These are phyloP conservation scores for Boloria selene DNA, from an alignment of 2,888 invertebrate species.

Conservation along the genomic window DNA sequence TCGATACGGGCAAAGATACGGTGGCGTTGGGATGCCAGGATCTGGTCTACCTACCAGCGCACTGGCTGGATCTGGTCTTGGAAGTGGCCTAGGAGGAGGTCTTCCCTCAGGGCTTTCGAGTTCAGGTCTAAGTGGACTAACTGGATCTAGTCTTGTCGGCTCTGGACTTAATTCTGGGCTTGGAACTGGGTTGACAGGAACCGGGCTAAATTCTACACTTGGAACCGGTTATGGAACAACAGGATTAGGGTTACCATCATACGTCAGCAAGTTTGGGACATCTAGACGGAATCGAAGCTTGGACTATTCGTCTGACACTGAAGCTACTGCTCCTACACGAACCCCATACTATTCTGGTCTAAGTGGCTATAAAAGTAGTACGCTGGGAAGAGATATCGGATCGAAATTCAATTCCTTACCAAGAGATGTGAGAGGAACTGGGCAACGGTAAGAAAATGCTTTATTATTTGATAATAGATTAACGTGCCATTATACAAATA, in stretches of 20 bases:
- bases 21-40: slow-evolving; percentile 61
- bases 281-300: slow-evolving; percentile 90
- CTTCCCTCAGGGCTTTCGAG: slow-evolving; percentile 72
- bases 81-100: slow-evolving; percentile 57
- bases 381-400: slow-evolving; percentile 82
- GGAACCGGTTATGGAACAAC: slow-evolving; percentile 70
- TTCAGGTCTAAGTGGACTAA: slow-evolving; percentile 73
- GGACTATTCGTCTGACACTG: slow-evolving; percentile 97
- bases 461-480: no score
- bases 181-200: slow-evolving; percentile 65
- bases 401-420: slow-evolving; percentile 89
- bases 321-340: slow-evolving; percentile 92
- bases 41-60: slow-evolving; percentile 58
- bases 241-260: slow-evolving; percentile 70
- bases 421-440: slow-evolving; percentile 84
- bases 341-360: slow-evolving; percentile 87
- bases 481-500: no score
- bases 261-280: slow-evolving; percentile 81
- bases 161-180: slow-evolving; percentile 69
- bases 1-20: slow-evolving; percentile 85
- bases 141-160: slow-evolving; percentile 72
- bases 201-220: slow-evolving; percentile 66
- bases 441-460: slow-evolving; percentile 71
- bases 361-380: slow-evolving; percentile 76
- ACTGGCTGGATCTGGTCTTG: slow-evolving; percentile 54